Conservation (phyloP, 2,113 vertebrate genomes). For the Alectura lathami region DNA sequence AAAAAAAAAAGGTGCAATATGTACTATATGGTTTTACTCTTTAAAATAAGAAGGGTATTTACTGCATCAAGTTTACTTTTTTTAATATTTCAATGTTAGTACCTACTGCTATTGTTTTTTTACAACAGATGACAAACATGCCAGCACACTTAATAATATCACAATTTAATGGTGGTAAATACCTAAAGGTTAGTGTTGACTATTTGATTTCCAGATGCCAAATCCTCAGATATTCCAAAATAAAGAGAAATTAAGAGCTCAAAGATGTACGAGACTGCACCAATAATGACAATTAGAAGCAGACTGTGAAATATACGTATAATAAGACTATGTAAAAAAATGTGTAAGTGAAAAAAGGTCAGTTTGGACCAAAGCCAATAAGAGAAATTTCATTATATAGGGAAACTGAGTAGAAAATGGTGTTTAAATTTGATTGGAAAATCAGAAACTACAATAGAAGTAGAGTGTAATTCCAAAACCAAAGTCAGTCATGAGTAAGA, state of each 20-base stretch:
- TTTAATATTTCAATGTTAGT: background rate
- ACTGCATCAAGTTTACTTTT: background rate
- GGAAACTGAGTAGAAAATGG: background rate
- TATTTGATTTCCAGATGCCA: background rate
- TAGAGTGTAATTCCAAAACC: background rate
- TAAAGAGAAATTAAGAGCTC: background rate
- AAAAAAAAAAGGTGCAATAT: background rate
- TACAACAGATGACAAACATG: background rate
- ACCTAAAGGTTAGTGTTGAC: background rate
- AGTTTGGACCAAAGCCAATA: background rate
- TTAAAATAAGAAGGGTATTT: background rate
- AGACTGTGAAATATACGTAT: background rate
- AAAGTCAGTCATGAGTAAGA: background rate
- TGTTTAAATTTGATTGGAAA: background rate
- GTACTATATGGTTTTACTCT: background rate
- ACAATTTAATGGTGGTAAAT: background rate
- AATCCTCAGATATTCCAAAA: background rate
- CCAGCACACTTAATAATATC: background rate
- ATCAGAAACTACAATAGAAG: accelerated
- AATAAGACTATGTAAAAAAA: background rate
- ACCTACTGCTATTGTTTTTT: background rate
- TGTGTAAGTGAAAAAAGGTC: background rate
- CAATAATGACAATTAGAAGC: background rate
- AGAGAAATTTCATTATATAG: background rate
- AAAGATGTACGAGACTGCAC: background rate